Evolutionary conservation across 1,140 invertebrate genomes (phyloP).

Genomic region (Camponotus pennsylvanicus): DNA sequence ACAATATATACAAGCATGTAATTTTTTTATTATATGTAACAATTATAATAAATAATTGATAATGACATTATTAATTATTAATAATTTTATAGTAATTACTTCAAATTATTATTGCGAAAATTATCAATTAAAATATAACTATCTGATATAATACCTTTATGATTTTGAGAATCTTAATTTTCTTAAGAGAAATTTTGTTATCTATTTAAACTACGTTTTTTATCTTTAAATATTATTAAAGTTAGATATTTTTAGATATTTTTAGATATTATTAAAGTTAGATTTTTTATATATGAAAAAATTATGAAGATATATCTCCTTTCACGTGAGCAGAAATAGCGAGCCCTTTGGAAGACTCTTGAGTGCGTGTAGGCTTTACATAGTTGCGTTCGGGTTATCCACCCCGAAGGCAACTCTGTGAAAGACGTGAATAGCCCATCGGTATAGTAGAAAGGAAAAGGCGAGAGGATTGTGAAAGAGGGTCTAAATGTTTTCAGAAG

Average conservation of each 20-base stretch:
- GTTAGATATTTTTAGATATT: background rate
- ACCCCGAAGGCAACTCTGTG: slow-evolving; percentile 69
- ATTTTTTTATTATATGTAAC: background rate
- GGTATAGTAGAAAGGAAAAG: slow-evolving; percentile 54
- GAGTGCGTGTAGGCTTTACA: slow-evolving; percentile 43
- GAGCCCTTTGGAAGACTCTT: slow-evolving; percentile 60
- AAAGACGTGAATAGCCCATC: slow-evolving; percentile 74
- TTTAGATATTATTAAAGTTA: background rate
- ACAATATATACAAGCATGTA: background rate
- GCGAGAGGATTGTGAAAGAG: slow-evolving; percentile 65
- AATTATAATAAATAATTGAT: too few relatives aligned
- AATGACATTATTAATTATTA: background rate
- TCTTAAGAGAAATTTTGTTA: background rate
- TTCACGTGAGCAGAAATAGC: slow-evolving; percentile 50
- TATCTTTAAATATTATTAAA: background rate
- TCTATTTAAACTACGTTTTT: background rate
- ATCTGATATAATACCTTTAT: background rate
- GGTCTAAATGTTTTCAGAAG: slow-evolving; percentile 66
- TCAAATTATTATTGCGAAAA: background rate
- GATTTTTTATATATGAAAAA: background rate
- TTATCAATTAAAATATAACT: too few relatives aligned
- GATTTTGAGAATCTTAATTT: background rate
- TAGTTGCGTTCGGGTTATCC: slow-evolving; percentile 70
- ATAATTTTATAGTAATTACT: background rate
- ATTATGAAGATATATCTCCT: slow-evolving; percentile 37